phyloP scores from a whole-genome alignment of 2,888 invertebrate genomes.

The Caenorhabditis doughertyi region DNA sequence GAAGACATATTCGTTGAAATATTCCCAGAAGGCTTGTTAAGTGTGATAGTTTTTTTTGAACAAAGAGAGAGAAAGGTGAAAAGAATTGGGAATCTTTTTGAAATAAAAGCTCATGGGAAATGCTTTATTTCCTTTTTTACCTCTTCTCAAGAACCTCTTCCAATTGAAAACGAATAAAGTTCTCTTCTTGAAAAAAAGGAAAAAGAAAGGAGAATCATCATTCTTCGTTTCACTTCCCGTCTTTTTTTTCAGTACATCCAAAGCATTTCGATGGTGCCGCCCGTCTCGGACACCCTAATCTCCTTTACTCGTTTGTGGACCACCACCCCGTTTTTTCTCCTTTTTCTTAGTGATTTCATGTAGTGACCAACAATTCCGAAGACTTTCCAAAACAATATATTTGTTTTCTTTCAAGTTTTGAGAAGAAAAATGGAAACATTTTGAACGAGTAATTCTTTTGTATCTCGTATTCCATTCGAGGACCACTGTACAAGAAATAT shows the following conservation, averaged over 20 bases:
- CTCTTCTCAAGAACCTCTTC: slow-evolving; percentile 15
- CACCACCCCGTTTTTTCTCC: slow-evolving; percentile 22
- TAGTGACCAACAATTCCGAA: slow-evolving; percentile 26
- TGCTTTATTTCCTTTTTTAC: slow-evolving; percentile 17
- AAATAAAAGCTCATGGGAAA: background rate
- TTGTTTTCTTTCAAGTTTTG: slow-evolving; percentile 1
- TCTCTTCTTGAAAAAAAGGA: slow-evolving; percentile 14
- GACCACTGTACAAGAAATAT: no score
- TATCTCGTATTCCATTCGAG: no score
- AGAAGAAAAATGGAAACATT: no score
- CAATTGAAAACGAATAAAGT: slow-evolving; percentile 54
- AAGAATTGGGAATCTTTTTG: background rate
- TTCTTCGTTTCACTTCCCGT: slow-evolving; percentile 55
- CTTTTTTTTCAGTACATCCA: slow-evolving; percentile 21
- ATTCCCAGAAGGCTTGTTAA: no score
- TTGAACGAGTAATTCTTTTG: no score
- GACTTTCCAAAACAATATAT: slow-evolving; percentile 1
- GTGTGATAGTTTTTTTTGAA: no score
- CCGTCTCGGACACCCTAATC: slow-evolving; percentile 37
- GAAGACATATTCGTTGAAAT: no score
- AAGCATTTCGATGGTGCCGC: slow-evolving; percentile 34
- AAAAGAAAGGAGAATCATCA: slow-evolving; percentile 39
- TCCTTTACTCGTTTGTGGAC: slow-evolving; percentile 47
- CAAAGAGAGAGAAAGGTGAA: slow-evolving; percentile 19
- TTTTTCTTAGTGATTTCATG: slow-evolving; percentile 37